Evolutionary conservation across 2,888 invertebrate species (phyloP).

Genomic region (Pristionchus fissidentatus): DNA sequence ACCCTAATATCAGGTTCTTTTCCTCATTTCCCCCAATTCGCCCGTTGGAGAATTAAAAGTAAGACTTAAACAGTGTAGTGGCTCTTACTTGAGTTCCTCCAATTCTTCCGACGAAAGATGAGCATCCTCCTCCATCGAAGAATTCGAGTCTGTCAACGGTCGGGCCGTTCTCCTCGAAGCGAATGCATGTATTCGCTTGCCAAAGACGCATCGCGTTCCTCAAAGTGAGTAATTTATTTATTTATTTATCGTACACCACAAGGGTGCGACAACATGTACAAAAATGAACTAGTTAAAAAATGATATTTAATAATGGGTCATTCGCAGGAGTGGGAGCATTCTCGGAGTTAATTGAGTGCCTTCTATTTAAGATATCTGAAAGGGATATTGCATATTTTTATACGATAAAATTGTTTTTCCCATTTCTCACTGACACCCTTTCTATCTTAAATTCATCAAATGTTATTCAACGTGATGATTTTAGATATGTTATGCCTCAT

Average conservation of each 20-base stretch:
- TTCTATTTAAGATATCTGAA: no score
- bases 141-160: constrained; percentile 73
- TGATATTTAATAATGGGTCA: no score
- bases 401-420: not conserved
- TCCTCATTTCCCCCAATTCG: no score
- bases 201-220: constrained; percentile 67
- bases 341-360: not conserved
- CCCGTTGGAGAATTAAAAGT: no score
- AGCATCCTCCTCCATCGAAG: constrained; percentile 75
- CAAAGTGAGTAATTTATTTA: not conserved
- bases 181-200: constrained; percentile 68
- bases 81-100: constrained; percentile 75
- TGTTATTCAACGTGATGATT: no score
- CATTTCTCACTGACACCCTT: no score
- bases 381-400: not conserved
- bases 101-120: constrained; percentile 72
- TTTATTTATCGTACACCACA: no score
- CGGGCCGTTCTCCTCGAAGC: constrained; percentile 68
- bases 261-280: no score
- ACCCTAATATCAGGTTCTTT: no score
- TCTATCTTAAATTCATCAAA: no score
- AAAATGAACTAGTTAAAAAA: no score
- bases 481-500: no score
- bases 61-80: not conserved
- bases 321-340: not conserved